Percentiles rank a stretch among this genome's conserved stretches.
Conservation (phyloP, 2,113 vertebrate genomes). For the Sylvietta virens region DNA sequence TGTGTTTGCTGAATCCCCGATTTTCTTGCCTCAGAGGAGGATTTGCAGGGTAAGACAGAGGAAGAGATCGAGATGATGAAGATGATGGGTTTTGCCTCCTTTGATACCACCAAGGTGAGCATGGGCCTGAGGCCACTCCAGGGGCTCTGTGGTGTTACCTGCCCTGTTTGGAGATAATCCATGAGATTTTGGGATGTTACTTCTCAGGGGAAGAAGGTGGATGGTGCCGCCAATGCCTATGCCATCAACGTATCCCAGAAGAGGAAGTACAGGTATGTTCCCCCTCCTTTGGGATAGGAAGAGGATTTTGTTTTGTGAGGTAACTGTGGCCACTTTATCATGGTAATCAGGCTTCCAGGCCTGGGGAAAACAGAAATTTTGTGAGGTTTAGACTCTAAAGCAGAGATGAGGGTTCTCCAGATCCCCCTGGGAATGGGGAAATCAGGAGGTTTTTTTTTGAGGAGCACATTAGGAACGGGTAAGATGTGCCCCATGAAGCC, state of each 20-base stretch:
- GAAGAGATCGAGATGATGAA: conserved; percentile 99
- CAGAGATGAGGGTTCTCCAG: not conserved
- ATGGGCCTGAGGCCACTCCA: fast-evolving
- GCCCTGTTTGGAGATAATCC: not conserved
- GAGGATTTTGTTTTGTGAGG: not conserved
- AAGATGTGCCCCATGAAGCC: not conserved
- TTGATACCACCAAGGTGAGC: conserved; percentile 88
- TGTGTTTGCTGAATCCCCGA: fast-evolving
- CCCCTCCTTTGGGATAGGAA: not conserved
- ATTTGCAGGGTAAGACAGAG: conserved; percentile 92
- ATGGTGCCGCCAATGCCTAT: conserved; percentile 85
- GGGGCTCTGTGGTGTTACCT: fast-evolving
- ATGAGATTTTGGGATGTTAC: not conserved
- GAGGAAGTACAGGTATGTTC: conserved; percentile 91
- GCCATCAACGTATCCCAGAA: conserved; percentile 94
- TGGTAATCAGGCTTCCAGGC: fast-evolving
- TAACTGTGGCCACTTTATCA: not conserved
- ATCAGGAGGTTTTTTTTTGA: too few species aligned
- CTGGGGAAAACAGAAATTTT: not conserved
- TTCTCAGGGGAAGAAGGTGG: conserved; percentile 85
- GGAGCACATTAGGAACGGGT: fast-evolving
- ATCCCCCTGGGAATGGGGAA: not conserved
- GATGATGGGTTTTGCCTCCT: conserved; percentile 88
- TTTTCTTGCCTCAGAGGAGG: conserved; percentile 77
- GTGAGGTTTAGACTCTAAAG: not conserved